phyloP scores from a whole-genome alignment of 2,888 invertebrate genomes.

The Melitaea athalia region DNA sequence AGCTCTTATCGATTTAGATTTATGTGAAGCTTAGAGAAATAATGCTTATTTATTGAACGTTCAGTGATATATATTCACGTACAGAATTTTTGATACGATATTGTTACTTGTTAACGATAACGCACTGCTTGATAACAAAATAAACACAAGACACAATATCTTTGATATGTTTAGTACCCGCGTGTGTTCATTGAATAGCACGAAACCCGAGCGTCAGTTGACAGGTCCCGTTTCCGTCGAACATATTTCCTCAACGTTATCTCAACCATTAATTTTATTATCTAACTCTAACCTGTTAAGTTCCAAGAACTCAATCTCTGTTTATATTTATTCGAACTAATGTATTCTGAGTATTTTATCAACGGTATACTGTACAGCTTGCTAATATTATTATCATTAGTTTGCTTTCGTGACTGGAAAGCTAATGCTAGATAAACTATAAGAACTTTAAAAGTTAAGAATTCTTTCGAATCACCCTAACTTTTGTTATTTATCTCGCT shows the following conservation, averaged over 20 bases:
- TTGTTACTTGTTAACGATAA: background rate
- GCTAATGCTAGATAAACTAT: background rate
- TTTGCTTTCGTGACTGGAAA: constrained; percentile 14
- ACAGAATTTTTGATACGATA: background rate
- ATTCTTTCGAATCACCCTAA: no score
- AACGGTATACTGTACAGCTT: constrained; percentile 16
- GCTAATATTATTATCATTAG: constrained; percentile 24
- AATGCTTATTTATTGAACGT: constrained; percentile 7
- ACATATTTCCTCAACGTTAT: constrained; percentile 52
- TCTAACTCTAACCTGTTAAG: constrained; percentile 33
- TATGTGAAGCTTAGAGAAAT: constrained; percentile 31
- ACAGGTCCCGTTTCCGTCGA: constrained; percentile 52
- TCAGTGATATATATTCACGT: background rate
- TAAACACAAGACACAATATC: background rate
- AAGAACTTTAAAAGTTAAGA: no score
- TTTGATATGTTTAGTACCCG: background rate
- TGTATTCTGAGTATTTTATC: constrained; percentile 50
- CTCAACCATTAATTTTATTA: constrained; percentile 42
- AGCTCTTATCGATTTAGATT: constrained; percentile 38
- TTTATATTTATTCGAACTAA: constrained; percentile 52
- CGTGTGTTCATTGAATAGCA: background rate
- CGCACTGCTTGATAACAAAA: background rate
- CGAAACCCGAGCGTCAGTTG: constrained; percentile 15
- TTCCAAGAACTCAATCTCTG: constrained; percentile 37
- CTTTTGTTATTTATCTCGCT: background rate